Percentiles rank a stretch among this genome's conserved stretches.
Conservation (phyloP, 2,888 invertebrate genomes). For the Drosophila peninsularis region DNA sequence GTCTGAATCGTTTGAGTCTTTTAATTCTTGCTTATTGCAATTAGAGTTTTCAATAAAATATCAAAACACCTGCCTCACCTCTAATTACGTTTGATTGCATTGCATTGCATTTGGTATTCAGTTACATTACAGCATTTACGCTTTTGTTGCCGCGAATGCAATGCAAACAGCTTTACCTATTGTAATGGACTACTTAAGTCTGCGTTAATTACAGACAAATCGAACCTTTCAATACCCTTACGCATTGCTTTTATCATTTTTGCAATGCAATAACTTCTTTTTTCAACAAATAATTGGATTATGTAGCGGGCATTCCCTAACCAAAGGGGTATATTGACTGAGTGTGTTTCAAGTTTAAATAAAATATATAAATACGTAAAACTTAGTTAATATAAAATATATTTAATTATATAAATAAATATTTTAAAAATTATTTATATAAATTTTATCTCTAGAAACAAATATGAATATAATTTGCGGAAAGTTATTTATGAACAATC, state of each 20-base stretch:
- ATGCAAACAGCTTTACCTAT: slow-evolving; percentile 20
- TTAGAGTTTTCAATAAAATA: slow-evolving; percentile 19
- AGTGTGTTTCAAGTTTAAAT: no score
- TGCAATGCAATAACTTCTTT: not conserved
- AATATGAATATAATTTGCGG: no score
- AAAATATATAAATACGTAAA: not conserved
- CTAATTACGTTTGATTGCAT: slow-evolving; percentile 38
- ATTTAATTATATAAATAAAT: not conserved
- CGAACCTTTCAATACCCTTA: slow-evolving; percentile 29
- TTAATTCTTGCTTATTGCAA: not conserved
- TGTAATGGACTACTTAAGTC: slow-evolving; percentile 32
- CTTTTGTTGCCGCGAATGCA: slow-evolving; percentile 35
- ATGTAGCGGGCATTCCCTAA: not conserved
- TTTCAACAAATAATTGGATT: not conserved
- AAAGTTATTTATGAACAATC: no score
- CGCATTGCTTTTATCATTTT: slow-evolving; percentile 1
- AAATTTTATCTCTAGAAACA: not conserved
- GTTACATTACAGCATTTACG: slow-evolving; percentile 10
- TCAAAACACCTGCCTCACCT: not conserved
- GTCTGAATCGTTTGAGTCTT: no score
- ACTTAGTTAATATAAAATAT: not conserved
- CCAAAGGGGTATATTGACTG: not conserved
- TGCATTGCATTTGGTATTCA: slow-evolving; percentile 14
- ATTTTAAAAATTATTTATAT: not conserved
- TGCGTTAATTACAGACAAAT: slow-evolving; percentile 40